Base-by-base conservation (phyloP, 1,140 invertebrate species). In the Thereuonema tuberculata region DNA sequence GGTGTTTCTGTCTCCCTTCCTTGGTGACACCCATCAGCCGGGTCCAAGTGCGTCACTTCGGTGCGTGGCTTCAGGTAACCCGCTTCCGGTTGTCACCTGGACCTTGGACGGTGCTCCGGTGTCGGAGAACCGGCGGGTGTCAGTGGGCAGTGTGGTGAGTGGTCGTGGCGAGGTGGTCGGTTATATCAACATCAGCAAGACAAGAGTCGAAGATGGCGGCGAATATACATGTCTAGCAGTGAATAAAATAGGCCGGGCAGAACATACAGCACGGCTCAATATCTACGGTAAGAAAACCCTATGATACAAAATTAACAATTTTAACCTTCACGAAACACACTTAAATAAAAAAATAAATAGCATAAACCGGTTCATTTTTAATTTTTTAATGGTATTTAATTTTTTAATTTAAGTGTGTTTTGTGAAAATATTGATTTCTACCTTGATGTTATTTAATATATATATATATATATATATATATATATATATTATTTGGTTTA, bases 31-130 rank as follows among this genome's bases (percentile, higher is more conserved):
- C 37, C 73, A 90, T 47, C 85, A 90, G 65, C 85, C 85, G 1
- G 88, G 87, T n/a, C 84, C 85, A n/a, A 81, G 82, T 56, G 83
- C 90, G 48, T 87, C 86, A 52, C 73, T 93, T 48, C 87, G 89
- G 72, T 93, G 89, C 71, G 85, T 82, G 31, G 87, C 87, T 59
- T 80, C 85, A 48, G 89, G 89, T 53, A 89, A 88, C 73, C 89
- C 91, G 17, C 82, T 85, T 75, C 74, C 75, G n/a, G 64, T 60
- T 50, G 70, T 79, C 21, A 66, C 65, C 1, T 79, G 77, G 77
- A 65, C 64, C 1, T 65, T 78, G 14, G 76, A 77, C 62, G 76
- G 68, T 12, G 67, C 68, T 26, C 67, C 66, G 0, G 62, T 78
- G 2, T 69, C 71, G 0, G 70, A 71, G 54, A 67, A 65, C 62